phyloP scores from a whole-genome alignment of 1,140 invertebrate genomes.

The Xylocopa sonorina region DNA sequence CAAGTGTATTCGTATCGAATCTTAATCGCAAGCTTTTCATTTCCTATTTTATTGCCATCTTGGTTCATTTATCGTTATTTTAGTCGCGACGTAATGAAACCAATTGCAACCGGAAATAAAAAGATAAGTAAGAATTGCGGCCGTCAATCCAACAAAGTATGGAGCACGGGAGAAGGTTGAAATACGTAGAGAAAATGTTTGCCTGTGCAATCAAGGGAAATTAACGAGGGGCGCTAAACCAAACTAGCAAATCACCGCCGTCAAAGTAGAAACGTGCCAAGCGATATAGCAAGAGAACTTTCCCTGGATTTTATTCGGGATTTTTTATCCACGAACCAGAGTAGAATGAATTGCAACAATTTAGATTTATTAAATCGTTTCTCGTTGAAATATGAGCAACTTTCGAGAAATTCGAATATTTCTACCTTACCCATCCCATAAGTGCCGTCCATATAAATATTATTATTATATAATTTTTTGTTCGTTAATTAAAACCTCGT shows the following conservation, averaged over 20 bases:
- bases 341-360: neutral
- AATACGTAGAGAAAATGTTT: slow-evolving; percentile 7
- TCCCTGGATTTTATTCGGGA: neutral
- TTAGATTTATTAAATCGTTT: neutral
- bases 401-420: too few species aligned
- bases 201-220: neutral
- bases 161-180: neutral
- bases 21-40: too few species aligned
- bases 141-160: slow-evolving; percentile 3
- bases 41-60: too few species aligned
- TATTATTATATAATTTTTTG: too few species aligned
- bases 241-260: neutral
- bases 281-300: neutral
- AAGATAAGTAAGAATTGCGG: slow-evolving; percentile 31
- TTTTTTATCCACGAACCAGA: neutral
- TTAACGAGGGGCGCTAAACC: neutral
- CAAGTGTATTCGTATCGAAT: too few species aligned
- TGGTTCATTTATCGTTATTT: too few species aligned
- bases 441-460: too few species aligned
- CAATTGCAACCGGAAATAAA: neutral
- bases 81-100: neutral
- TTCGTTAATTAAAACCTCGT: too few species aligned
- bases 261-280: neutral
- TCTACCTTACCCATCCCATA: too few species aligned
- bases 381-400: neutral